phyloP scores from a whole-genome alignment of 2,888 invertebrate species.

The Amphipoea lucens region DNA sequence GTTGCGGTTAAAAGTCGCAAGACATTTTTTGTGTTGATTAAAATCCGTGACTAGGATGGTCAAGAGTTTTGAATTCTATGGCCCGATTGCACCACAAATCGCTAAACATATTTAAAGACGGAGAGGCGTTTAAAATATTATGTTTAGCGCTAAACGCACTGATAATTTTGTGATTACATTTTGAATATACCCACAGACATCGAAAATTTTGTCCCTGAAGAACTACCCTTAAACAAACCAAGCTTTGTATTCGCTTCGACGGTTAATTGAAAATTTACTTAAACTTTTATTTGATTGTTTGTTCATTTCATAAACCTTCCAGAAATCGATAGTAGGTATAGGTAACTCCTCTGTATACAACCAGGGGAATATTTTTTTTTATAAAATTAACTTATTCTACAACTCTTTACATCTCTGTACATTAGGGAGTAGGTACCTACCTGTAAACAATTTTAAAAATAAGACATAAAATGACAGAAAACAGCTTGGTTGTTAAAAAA shows the following conservation, averaged over 20 bases:
- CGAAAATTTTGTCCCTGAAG: too few relatives aligned
- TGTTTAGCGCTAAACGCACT: neutral
- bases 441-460: neutral
- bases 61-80: neutral
- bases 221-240: too few relatives aligned
- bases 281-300: neutral
- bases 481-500: neutral
- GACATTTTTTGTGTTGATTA: too few relatives aligned
- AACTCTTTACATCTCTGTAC: neutral
- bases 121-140: neutral
- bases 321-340: neutral
- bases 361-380: neutral
- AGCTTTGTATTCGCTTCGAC: neutral
- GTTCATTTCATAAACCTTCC: neutral
- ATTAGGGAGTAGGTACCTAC: too few relatives aligned
- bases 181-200: too few relatives aligned
- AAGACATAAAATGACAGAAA: neutral
- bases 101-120: too few relatives aligned
- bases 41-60: neutral
- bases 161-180: neutral
- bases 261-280: neutral
- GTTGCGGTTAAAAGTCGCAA: slow-evolving; percentile 37
- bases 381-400: neutral
- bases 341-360: neutral
- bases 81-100: neutral